Evolutionary conservation across 1,140 invertebrate genomes (phyloP).

Genomic region (Scaptomyza hsui): DNA sequence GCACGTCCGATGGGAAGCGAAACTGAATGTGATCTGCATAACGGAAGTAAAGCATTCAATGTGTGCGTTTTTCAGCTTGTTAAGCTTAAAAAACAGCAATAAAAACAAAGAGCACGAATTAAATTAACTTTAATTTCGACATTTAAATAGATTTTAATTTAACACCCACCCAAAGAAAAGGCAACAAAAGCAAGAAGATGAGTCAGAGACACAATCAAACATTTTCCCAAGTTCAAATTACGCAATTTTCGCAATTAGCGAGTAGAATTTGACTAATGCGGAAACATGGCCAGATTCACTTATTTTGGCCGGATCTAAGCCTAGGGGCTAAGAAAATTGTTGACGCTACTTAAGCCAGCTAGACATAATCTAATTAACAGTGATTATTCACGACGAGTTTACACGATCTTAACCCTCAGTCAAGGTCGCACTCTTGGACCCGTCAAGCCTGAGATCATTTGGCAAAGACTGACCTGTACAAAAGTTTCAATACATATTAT

Average conservation of each 20-base stretch:
- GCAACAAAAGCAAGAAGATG: not conserved
- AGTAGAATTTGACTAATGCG: constrained; percentile 26
- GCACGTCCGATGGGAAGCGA: constrained; percentile 22
- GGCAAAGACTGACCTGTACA: not conserved
- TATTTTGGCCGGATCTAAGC: constrained; percentile 21
- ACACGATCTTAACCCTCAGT: not conserved
- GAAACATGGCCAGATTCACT: constrained; percentile 15
- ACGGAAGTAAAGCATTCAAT: constrained; percentile 29
- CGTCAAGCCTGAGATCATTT: constrained; percentile 19
- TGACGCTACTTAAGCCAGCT: constrained; percentile 4
- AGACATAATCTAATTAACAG: constrained; percentile 36
- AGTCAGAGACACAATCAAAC: not conserved
- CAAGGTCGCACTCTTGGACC: constrained; percentile 4
- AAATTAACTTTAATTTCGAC: constrained; percentile 33
- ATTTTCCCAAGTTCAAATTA: constrained; percentile 31
- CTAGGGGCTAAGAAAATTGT: constrained; percentile 11
- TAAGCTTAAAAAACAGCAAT: not conserved
- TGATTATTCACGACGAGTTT: constrained; percentile 24
- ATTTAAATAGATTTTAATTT: constrained; percentile 37
- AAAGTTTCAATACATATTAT: not conserved
- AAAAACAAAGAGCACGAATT: not conserved
- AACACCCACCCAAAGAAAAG: constrained; percentile 10
- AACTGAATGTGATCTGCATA: constrained; percentile 29
- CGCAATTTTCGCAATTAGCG: constrained; percentile 28
- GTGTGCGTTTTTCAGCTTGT: constrained; percentile 26